These are phyloP conservation scores for Napeogenes inachia DNA, from an alignment of 2,888 invertebrate species.

Conservation along the genomic window DNA sequence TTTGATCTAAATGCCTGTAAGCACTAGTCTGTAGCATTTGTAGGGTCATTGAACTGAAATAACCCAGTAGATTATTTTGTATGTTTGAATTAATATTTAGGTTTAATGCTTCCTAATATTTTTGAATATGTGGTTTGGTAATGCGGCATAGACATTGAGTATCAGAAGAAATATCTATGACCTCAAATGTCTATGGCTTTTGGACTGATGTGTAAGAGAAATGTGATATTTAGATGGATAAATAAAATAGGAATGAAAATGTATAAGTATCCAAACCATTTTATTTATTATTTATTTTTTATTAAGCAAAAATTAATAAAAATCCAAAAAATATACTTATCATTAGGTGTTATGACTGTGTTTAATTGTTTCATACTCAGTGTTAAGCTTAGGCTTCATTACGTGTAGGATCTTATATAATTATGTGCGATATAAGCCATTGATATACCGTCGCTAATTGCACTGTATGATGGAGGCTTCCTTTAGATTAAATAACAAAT, in stretches of 20 bases:
- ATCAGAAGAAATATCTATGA: not conserved
- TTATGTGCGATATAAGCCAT: conserved; percentile 9
- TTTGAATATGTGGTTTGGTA: conserved; percentile 40
- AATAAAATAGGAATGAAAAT: conserved; percentile 18
- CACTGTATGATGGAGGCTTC: conserved; percentile 17
- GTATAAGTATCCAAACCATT: conserved; percentile 15
- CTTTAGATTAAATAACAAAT: conserved; percentile 15
- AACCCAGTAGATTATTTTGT: conserved; percentile 21
- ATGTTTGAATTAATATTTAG: conserved; percentile 19
- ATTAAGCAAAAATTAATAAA: conserved; percentile 17
- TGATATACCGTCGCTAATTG: not conserved
- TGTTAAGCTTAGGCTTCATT: conserved; percentile 18
- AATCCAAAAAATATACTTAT: conserved; percentile 12
- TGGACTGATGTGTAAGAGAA: conserved; percentile 64
- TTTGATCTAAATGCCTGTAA: conserved; percentile 34
- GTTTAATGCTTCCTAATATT: conserved; percentile 22
- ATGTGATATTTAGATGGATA: conserved; percentile 61
- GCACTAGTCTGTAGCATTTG: conserved; percentile 45
- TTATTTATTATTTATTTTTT: conserved; percentile 23
- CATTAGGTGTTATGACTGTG: conserved; percentile 19
- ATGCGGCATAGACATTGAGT: conserved; percentile 38
- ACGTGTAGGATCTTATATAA: conserved; percentile 7
- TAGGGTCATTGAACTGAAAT: conserved; percentile 2
- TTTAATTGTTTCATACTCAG: conserved; percentile 15
- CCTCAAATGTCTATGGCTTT: conserved; percentile 41